Evolutionary conservation across 1,140 invertebrate species (phyloP).

Genomic region (Arctopsyche grandis): DNA sequence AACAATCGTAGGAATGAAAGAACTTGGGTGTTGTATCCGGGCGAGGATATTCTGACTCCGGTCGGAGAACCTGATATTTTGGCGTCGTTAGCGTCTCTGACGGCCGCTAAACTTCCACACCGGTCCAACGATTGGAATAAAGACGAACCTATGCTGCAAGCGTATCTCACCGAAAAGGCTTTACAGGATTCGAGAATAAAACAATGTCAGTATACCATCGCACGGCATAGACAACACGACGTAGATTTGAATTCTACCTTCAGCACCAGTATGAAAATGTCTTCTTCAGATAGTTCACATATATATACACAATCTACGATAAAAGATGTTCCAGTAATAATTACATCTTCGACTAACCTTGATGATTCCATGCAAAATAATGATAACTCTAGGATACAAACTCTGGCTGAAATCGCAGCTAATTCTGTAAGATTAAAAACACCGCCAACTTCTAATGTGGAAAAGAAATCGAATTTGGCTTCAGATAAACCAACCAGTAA

Average conservation of each 20-base stretch:
- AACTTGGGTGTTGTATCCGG: conserved; percentile 44
- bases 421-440: conserved; percentile 61
- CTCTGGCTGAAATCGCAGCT: conserved; percentile 61
- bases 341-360: conserved; percentile 57
- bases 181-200: conserved; percentile 80
- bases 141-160: conserved; percentile 74
- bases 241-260: conserved; percentile 34
- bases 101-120: conserved; percentile 70
- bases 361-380: conserved; percentile 55
- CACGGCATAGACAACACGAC: conserved; percentile 33
- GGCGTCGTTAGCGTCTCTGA: conserved; percentile 70
- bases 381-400: conserved; percentile 62
- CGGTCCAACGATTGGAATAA: conserved; percentile 68
- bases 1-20: conserved; percentile 31
- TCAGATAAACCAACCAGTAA: conserved; percentile 56
- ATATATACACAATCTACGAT: background rate
- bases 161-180: conserved; percentile 80
- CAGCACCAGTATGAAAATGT: conserved; percentile 25
- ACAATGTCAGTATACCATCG: conserved; percentile 67
- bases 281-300: background rate
- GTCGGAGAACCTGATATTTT: conserved; percentile 71
- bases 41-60: conserved; percentile 70
- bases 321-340: conserved; percentile 19
- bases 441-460: conserved; percentile 50
- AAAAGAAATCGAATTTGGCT: conserved; percentile 40